Percentiles rank a stretch among this genome's conserved stretches.
These are phyloP conservation scores for Proterorhinus semilunaris DNA, from an alignment of 2,113 vertebrate species.

Conservation along the genomic window DNA sequence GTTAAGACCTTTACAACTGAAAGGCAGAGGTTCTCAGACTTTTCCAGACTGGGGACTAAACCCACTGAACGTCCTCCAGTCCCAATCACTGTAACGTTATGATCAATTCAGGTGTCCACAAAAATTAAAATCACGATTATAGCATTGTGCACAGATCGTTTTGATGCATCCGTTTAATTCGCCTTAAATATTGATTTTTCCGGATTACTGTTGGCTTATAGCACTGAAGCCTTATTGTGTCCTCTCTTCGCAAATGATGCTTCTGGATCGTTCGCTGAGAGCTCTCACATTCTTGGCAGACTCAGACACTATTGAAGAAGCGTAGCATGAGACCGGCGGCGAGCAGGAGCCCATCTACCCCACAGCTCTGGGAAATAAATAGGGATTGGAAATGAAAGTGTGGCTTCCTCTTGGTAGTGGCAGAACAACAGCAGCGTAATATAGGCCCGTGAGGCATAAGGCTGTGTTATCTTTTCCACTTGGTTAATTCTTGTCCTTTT, in stretches of 20 bases:
- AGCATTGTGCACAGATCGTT: too few relatives aligned
- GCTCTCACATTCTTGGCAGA: conserved; percentile 58
- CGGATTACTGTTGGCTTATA: not conserved
- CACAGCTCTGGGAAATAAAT: conserved; percentile 59
- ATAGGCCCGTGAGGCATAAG: conserved; percentile 29
- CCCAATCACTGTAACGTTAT: too few relatives aligned
- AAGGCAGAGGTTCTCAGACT: too few relatives aligned
- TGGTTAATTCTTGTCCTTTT: conserved; percentile 14
- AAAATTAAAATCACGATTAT: too few relatives aligned
- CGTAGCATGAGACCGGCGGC: conserved; percentile 13
- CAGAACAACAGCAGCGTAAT: conserved; percentile 42
- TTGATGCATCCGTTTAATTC: too few relatives aligned
- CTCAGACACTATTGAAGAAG: conserved; percentile 32
- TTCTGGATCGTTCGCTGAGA: conserved; percentile 30
- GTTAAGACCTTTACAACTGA: too few relatives aligned
- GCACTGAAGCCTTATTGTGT: conserved; percentile 25
- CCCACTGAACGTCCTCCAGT: too few relatives aligned
- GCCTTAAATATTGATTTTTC: not conserved
- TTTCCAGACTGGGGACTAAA: too few relatives aligned
- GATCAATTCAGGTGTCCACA: too few relatives aligned
- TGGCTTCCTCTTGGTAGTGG: conserved; percentile 45
- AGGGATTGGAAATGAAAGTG: conserved; percentile 52
- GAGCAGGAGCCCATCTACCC: conserved; percentile 43
- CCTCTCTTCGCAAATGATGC: conserved; percentile 11
- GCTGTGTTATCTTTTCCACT: conserved; percentile 29